Base-by-base conservation (phyloP, 2,888 invertebrate genomes). In the Scaptomyza caliginosa region DNA sequence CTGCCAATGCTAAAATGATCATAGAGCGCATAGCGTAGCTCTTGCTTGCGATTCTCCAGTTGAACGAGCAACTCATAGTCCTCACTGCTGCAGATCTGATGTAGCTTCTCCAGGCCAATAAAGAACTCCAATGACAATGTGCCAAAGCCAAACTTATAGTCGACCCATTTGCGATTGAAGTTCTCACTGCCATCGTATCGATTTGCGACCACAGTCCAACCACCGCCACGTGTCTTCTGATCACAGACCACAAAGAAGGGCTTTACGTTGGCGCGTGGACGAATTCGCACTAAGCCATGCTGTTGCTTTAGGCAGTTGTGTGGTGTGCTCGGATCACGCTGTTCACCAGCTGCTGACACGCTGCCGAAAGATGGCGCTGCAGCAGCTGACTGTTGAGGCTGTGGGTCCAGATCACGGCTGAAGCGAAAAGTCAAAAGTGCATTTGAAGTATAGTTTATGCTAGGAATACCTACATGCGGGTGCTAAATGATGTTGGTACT, bases 221-320 rank as follows among this genome's bases (percentile, higher is more conserved):
- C 83, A 0, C 83, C 88, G 2, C 54, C 69, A 0, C 86, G 65
- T 0, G 55, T 68, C 16, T 80, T 83, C 23, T 83, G 74, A 23
- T 83, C 72, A 24, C 83, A 83, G 17, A 54, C 70, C 5, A 86
- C 83, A 39, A 67, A 83, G 42, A 83, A 87, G 4, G 88, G 72
- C 0, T 79, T 70, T 2, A 23, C 26, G 16, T 70, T 54, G 3
- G 24, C 4, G 0, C 23, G 26, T 0, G 52, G 68, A 0, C 70
- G 74, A 3, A 83, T 87, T 0, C 59, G 88, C 11, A 83, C 86
- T 0, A 70, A 48, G 0, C 83, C 88, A 4, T 83, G 68, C 11
- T 64, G 34, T 19, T 83, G 83, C 4, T 55, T 66, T 19, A 67
- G n/a, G 26, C 83, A 83, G 13, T 67, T 86, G 3, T 5, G 60